Evolutionary conservation across 2,888 invertebrate species (phyloP), one percentile per base, ranked within the genome.

Genomic region (Endotricha flammealis): DNA sequence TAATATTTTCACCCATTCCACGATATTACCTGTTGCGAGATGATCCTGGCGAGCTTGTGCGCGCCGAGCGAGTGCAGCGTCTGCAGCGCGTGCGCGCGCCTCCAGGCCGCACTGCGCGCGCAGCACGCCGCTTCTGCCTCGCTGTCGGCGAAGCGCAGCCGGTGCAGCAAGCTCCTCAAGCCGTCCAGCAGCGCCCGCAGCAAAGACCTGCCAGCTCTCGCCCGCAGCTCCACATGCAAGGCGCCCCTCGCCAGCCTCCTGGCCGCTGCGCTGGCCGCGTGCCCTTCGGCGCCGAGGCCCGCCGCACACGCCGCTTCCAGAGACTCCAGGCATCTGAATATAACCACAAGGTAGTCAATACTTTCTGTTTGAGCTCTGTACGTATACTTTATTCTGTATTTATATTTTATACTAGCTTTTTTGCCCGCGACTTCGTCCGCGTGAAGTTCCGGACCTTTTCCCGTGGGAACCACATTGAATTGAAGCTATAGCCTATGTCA

Each of bases 1-100:
- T n/a, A n/a, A n/a, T n/a, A n/a, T n/a, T n/a, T n/a, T n/a, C n/a
- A n/a, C n/a, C n/a, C n/a, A n/a, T n/a, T n/a, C n/a, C n/a, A n/a
- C n/a, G n/a, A 24, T 9, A n/a, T 13, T 27, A 68, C 71, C 65
- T 69, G 69, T 1, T 43, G 32, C 1, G 57, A 57, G 29, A 56
- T 54, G 34, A 51, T 89, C 49, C 90, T 88, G 0, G 95, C 93
- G 12, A 95, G 79, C 48, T 92, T 89, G 11, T 87, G 87, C 32
- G 94, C 90, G 48, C 90, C 91, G 25, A 96, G 86, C 36, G 92
- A 92, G 51, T 90, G 90, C 4, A 94, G 72, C 62, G 95, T 90
- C 39, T 92, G 91, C 7, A 87, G 70, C 1, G 93, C 93, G 8
- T 93, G 91, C 42, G 88, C 90, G 3, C 89, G 86, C 46, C 93